Evolutionary conservation across 2,797 vertebrate species (phyloP).

Genomic region (Paedocypris micromegethes): DNA sequence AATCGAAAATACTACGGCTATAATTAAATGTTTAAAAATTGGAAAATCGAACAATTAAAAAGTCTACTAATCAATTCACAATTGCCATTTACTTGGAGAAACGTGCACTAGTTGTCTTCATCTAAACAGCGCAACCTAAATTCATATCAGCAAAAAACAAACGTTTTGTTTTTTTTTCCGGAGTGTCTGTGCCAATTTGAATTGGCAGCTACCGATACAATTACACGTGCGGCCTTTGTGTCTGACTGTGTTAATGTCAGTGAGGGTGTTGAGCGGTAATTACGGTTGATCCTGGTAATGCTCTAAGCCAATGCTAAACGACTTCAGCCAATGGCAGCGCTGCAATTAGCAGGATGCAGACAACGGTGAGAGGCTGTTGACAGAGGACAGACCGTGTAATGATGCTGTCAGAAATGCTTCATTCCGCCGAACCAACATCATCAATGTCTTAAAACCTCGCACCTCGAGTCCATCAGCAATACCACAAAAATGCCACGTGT

Average conservation of each 20-base stretch:
- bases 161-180: no score
- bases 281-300: constrained; percentile 24
- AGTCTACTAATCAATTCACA: no score
- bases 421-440: constrained; percentile 20
- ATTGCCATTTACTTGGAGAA: no score
- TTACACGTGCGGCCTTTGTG: constrained; percentile 2
- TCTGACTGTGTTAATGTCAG: constrained; percentile 4
- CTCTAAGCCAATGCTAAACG: constrained; percentile 21
- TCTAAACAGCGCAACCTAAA: no score
- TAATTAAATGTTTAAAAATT: no score
- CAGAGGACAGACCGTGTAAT: constrained; percentile 12
- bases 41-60: no score
- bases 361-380: constrained; percentile 18
- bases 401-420: constrained; percentile 22
- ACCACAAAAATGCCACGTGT: not conserved
- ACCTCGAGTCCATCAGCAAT: constrained; percentile 20
- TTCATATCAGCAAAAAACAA: no score
- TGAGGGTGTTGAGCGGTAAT: constrained; percentile 17
- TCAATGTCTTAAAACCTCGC: constrained; percentile 26
- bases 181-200: not conserved
- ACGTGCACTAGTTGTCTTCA: no score
- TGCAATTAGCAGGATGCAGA: constrained; percentile 28
- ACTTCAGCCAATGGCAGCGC: constrained; percentile 9
- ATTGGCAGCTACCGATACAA: constrained; percentile 15
- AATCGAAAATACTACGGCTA: no score